A percentile compares a stretch with the other conserved stretches of the same genome.
These are phyloP conservation scores for Nautilus pompilius DNA, from an alignment of 1,140 invertebrate species.

Conservation along the genomic window DNA sequence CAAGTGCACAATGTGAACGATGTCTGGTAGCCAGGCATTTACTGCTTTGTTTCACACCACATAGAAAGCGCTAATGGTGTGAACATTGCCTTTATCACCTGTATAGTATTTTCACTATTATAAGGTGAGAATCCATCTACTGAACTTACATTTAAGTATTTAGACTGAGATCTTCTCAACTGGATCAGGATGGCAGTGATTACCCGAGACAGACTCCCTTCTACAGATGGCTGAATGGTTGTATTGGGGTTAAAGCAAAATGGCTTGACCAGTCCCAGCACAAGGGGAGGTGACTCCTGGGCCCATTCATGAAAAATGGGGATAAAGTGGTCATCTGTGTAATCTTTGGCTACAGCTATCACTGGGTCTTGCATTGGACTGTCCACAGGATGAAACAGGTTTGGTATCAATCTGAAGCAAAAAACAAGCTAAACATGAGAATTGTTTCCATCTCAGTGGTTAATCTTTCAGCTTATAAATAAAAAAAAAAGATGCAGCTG, in stretches of 20 bases:
- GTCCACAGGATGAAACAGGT: constrained; percentile 51
- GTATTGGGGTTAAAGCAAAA: constrained; percentile 55
- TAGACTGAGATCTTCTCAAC: constrained; percentile 62
- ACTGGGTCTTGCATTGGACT: constrained; percentile 54
- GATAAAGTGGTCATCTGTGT: constrained; percentile 37
- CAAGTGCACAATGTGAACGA: too few species aligned
- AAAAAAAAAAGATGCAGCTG: too few species aligned
- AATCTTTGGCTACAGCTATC: constrained; percentile 44
- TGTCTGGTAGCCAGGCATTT: too few species aligned
- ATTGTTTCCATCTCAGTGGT: background rate
- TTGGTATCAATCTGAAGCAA: constrained; percentile 47
- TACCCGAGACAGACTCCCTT: constrained; percentile 59
- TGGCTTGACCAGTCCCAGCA: constrained; percentile 49
- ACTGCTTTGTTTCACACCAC: too few species aligned
- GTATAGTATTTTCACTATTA: too few species aligned
- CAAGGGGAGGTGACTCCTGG: constrained; percentile 35
- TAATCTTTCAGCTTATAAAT: background rate
- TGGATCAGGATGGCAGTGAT: constrained; percentile 54
- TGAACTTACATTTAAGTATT: constrained; percentile 64
- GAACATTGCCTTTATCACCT: too few species aligned
- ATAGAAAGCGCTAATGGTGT: too few species aligned
- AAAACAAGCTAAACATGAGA: constrained; percentile 3
- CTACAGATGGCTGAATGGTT: constrained; percentile 22
- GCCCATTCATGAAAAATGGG: constrained; percentile 44
- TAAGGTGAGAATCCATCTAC: too few species aligned